Conservation (phyloP, 1,140 invertebrate species). For the Ericerus pela region DNA sequence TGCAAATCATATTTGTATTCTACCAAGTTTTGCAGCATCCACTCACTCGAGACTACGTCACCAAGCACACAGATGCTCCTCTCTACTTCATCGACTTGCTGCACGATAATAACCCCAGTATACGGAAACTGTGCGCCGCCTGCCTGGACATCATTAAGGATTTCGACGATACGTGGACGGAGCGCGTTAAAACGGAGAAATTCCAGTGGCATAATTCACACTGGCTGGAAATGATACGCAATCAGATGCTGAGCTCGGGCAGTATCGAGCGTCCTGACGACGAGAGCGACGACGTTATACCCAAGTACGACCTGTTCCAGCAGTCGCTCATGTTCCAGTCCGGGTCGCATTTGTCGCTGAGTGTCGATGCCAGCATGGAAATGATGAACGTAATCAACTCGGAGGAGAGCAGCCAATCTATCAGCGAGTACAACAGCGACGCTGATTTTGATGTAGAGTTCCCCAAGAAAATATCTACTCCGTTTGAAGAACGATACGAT, state of each 20-base stretch:
- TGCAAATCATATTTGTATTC: conserved; percentile 91
- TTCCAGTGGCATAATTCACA: conserved; percentile 94
- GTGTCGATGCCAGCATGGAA: neutral
- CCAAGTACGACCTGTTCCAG: conserved; percentile 1
- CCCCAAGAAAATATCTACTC: neutral
- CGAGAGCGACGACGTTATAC: neutral
- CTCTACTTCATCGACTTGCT: conserved; percentile 95
- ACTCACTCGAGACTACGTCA: conserved; percentile 64
- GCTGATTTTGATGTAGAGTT: conserved; percentile 5
- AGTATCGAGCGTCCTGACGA: neutral
- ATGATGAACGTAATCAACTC: neutral
- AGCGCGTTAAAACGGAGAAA: conserved; percentile 81
- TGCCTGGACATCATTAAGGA: conserved; percentile 86
- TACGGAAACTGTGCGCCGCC: conserved; percentile 79
- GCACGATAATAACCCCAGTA: conserved; percentile 90
- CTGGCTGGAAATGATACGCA: conserved; percentile 84
- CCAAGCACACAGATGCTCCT: conserved; percentile 51
- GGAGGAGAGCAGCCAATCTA: neutral
- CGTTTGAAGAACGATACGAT: neutral
- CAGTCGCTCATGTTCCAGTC: conserved; percentile 3
- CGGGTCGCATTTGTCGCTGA: neutral
- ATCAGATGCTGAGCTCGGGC: conserved; percentile 1
- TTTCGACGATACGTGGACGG: conserved; percentile 77
- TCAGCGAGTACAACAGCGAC: conserved; percentile 3
- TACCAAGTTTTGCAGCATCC: conserved; percentile 78